A percentile compares a stretch with the other conserved stretches of the same genome.
phyloP scores from a whole-genome alignment of 2,888 invertebrate genomes.

The Hirtodrosophila confusa region DNA sequence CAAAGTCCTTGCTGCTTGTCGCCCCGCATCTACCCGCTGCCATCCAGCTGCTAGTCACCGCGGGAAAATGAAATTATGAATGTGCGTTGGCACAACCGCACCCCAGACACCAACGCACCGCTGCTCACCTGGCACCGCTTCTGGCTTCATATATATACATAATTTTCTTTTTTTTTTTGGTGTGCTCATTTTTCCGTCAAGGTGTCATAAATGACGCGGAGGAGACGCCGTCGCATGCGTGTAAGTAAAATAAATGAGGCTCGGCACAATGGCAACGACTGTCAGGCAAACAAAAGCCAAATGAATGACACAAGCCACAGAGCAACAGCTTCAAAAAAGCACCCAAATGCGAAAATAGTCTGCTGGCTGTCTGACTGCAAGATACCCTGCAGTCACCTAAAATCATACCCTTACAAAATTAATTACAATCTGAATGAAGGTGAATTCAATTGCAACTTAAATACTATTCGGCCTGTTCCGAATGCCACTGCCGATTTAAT shows the following conservation, averaged over 20 bases:
- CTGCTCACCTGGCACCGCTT: slow-evolving; percentile 67
- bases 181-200: slow-evolving; percentile 79
- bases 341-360: slow-evolving; percentile 12
- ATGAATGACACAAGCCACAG: slow-evolving; percentile 79
- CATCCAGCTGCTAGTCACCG: slow-evolving; percentile 39
- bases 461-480: too few relatives aligned
- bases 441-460: too few relatives aligned
- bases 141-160: slow-evolving; percentile 11
- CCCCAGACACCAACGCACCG: slow-evolving; percentile 60
- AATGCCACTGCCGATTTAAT: too few relatives aligned
- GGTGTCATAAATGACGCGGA: slow-evolving; percentile 80
- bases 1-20: slow-evolving; percentile 47
- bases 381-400: slow-evolving; percentile 38
- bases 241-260: slow-evolving; percentile 80
- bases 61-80: slow-evolving; percentile 78
- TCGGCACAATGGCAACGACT: slow-evolving; percentile 67
- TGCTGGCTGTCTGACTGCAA: not conserved
- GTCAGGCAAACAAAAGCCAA: slow-evolving; percentile 75
- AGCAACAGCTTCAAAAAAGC: slow-evolving; percentile 58
- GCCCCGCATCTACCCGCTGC: not conserved
- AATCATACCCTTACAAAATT: too few relatives aligned
- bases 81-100: slow-evolving; percentile 78
- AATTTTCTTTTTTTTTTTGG: slow-evolving; percentile 14
- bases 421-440: too few relatives aligned
- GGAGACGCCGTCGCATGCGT: slow-evolving; percentile 59